Conservation (phyloP, 1,140 invertebrate species). For the Cyclargus thomasi region DNA sequence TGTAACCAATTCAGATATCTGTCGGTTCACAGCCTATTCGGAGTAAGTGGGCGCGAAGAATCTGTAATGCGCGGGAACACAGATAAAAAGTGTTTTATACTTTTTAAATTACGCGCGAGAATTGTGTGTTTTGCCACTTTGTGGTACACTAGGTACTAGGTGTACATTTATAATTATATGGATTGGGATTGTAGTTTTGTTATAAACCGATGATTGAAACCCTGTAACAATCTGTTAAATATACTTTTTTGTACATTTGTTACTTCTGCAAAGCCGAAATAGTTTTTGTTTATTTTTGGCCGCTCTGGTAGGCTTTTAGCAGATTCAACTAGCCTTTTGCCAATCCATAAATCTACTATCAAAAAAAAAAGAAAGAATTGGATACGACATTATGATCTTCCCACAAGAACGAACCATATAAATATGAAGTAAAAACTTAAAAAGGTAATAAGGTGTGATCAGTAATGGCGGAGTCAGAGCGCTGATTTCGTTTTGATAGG, state of each 20-base stretch:
- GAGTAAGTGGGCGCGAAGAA: background rate
- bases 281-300: no score
- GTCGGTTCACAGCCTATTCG: background rate
- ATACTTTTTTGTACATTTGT: no score
- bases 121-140: background rate
- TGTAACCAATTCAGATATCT: constrained; percentile 2
- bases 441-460: constrained; percentile 25
- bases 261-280: no score
- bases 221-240: no score
- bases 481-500: constrained; percentile 48
- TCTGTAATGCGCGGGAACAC: constrained; percentile 8
- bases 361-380: background rate
- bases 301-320: no score
- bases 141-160: no score
- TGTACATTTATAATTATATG: no score
- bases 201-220: no score
- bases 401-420: constrained; percentile 14
- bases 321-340: no score
- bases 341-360: no score
- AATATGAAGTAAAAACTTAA: constrained; percentile 20
- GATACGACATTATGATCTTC: background rate
- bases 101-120: constrained; percentile 4
- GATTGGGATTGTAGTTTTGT: no score
- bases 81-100: background rate
- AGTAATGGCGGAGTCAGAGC: constrained; percentile 24